Conservation (phyloP, 2,888 invertebrate species). For the Sphecodes monilicornis region DNA sequence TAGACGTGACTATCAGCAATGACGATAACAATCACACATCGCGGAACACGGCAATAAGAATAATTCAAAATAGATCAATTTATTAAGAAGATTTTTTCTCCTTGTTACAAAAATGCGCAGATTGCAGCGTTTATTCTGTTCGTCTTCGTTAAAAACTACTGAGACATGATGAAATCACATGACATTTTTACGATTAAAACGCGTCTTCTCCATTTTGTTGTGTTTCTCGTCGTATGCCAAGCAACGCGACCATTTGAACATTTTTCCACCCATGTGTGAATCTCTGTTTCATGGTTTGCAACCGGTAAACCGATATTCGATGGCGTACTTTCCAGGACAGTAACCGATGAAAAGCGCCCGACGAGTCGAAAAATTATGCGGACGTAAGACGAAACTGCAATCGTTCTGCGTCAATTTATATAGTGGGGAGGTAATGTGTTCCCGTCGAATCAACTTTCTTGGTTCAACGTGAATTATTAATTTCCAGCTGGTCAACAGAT, state of each 20-base stretch:
- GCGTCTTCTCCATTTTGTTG: background rate
- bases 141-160: background rate
- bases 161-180: background rate
- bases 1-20: background rate
- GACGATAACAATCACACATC: background rate
- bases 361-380: constrained; percentile 40
- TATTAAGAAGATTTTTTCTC: background rate
- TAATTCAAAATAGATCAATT: background rate
- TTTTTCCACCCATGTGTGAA: background rate
- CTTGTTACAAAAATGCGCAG: no score
- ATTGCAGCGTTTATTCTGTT: background rate
- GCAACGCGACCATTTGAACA: background rate
- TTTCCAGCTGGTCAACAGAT: constrained; percentile 9
- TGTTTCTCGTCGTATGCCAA: background rate
- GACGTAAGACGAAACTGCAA: constrained; percentile 48
- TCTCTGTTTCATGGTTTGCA: background rate
- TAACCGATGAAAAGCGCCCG: constrained; percentile 3
- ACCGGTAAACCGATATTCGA: constrained; percentile 6
- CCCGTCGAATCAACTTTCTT: background rate
- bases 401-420: constrained; percentile 31
- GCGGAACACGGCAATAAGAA: background rate
- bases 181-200: background rate
- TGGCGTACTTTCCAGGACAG: constrained; percentile 3
- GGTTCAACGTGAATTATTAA: background rate
- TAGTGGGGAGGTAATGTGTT: constrained; percentile 27